phyloP scores from a whole-genome alignment of 2,888 invertebrate genomes.

The Scrobipalpa atriplicella region DNA sequence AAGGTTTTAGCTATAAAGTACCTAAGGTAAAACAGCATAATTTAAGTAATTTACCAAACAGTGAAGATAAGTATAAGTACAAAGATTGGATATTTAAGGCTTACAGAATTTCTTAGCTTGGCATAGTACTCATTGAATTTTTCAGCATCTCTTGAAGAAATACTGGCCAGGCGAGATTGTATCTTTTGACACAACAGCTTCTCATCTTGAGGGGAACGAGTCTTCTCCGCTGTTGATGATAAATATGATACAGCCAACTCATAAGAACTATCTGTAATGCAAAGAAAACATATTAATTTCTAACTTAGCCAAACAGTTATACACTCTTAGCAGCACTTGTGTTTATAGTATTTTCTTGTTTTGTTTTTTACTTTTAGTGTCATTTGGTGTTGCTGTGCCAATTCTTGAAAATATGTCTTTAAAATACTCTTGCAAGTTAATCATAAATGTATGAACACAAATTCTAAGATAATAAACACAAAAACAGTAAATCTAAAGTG shows the following conservation, averaged over 20 bases:
- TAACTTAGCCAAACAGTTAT: background rate
- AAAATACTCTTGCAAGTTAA: conserved; percentile 57
- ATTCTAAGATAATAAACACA: background rate
- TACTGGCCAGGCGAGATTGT: conserved; percentile 55
- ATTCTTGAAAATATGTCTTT: conserved; percentile 45
- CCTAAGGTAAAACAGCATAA: no score
- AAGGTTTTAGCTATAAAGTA: no score
- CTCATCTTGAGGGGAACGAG: conserved; percentile 61
- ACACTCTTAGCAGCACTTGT: background rate
- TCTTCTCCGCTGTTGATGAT: conserved; percentile 63
- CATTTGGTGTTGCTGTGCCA: background rate
- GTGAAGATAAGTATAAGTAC: background rate
- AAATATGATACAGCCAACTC: conserved; percentile 74
- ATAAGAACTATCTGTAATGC: conserved; percentile 68
- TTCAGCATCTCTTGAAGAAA: conserved; percentile 66
- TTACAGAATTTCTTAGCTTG: conserved; percentile 73
- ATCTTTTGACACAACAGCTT: conserved; percentile 71
- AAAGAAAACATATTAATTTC: background rate
- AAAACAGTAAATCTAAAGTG: background rate
- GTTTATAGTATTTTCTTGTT: background rate
- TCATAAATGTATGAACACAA: conserved; percentile 46
- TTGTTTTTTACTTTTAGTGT: background rate
- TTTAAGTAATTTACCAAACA: no score
- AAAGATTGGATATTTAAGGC: conserved; percentile 36
- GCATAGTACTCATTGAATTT: conserved; percentile 75